Base-by-base conservation (phyloP, 2,888 invertebrate species). In the Epistrophe eligans region DNA sequence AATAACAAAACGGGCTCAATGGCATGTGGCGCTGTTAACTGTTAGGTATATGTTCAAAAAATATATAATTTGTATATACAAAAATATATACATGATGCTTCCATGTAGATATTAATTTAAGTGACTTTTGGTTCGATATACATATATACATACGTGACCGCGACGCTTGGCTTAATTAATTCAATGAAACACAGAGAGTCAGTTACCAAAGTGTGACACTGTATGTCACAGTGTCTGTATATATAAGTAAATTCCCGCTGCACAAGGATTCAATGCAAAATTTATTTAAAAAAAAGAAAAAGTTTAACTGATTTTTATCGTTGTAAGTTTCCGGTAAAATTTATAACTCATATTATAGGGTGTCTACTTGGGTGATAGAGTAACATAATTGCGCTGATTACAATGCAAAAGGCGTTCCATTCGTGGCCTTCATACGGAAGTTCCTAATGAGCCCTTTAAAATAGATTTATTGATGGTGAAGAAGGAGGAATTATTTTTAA, bases 131-230 rank as follows among this genome's bases (percentile, higher is more conserved):
- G 55, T 85, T 70, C 77, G 10, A 64, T 28, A 74, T 28, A 60
- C 15, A 43, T 43, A 35, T 35, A 24, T 24, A 24, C 24, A 24
- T 24, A 24, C 24, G 24, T 24, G 24, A 24, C 3, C 24, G 35
- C 67, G 72, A 81, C 84, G 77, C 84, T 57, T 55, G 72, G 67
- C 24, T 80, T 85, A 85, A 81, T 85, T 81, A 84, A 81, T 85
- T 81, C 81, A 81, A 77, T 73, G 73, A 35, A 4, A 58, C 11
- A 0, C 5, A 19, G 8, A 81, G 72, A 81, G 72, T 73, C 77
- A 19, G 84, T 81, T 81, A 73, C 77, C 81, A 85, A 83, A 83
- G 83, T 77, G 83, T 83, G 77, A 77, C 82, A 77, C 15, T 82
- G 32, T n/a, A n/a, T n/a, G n/a, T n/a, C n/a, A n/a, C n/a, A n/a